Base-by-base conservation (phyloP, 2,888 invertebrate genomes). In the Onchidella celtica region DNA sequence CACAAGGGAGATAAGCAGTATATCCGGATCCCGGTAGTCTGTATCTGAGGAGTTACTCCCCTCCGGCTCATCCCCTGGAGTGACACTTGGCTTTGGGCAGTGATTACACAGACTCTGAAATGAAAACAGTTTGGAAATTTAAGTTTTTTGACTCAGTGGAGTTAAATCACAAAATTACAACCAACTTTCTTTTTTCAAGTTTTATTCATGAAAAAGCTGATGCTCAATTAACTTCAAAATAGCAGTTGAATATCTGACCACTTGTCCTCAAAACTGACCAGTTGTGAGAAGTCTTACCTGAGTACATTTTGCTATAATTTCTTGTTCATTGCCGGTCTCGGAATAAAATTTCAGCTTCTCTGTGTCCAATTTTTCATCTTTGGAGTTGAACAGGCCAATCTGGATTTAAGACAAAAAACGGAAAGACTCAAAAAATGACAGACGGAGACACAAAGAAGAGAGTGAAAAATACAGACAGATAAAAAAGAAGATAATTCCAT, bases 1-100 rank as follows among this genome's bases (percentile, higher is more conserved):
- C n/a, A 81, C 47, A 1, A 81, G 75, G 29, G 81, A 81, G 40
- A 81, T 75, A 24, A 75, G n/a, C 57, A 81, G 29, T 6, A 81
- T 69, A 32, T 81, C 81, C 2, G 81, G 40, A 9, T 75, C 40
- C 59, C 75, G 61, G 69, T 65, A 81, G 11, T 81, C 68, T 24
- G 65, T 11, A 9, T 38, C 14, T 27, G 47, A 34, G 47, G 55
- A 34, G 34, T 29, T 17, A 6, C 17, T 65, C 32, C 40, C 55
- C 27, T 70, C 32, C 17, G 14, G 21, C 2, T 27, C 11, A 32
- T 38, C 55, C 0, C 2, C 65, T 1, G 4, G 36, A 1, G 65
- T 14, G n/a, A 27, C 14, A 6, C 2, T 32, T 9, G 27, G 34
- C 29, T 29, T 47, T 47, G 73, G 65, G n/a, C 79, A 79, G 6